Base-by-base conservation (phyloP, 1,140 invertebrate genomes). In the Cydia splendana region DNA sequence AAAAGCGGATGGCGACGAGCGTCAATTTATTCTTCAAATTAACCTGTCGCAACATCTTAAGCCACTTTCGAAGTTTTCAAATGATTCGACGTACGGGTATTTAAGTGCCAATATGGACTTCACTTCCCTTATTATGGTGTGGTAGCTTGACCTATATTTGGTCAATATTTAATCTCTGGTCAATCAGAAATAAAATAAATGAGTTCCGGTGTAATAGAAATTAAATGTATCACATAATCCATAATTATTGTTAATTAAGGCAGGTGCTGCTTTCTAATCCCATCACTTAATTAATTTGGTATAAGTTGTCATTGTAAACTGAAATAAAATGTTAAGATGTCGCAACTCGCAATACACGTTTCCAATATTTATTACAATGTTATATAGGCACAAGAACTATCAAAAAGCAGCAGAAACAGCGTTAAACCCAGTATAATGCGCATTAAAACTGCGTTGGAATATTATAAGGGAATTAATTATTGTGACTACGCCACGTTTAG, bases 11-110 rank as follows among this genome's bases (percentile, higher is more conserved):
- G 79, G 81, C 81, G 84, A 80, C 80, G 80, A 83, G 83, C 84
- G 85, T 86, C 88, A 87, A 91, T 89, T 91, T 90, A 88, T 89
- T 88, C 86, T 88, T 88, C 82, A 91, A 89, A 90, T 91, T 90
- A 90, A 88, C 87, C 88, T 91, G 89, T 90, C 88, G 85, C 85
- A 83, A 83, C 81, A 85, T 86, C 86, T 89, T 88, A 89, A 82
- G 80, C 42, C 78, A 84, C 78, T 80, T 77, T 76, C 81, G 79
- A 82, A 83, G 79, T 71, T 81, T 79, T 85, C 80, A 84, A 87
- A 88, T 81, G 82, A 84, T 87, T 87, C 86, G 83, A 78, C 77
- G 83, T 83, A 84, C 51, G 5, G 6, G 15, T n/a, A 53, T 87
- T 85, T 82, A 86, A 84, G 85, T 83, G 82, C 82, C 76, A 51